A percentile compares a stretch with the other conserved stretches of the same genome.
Evolutionary conservation across 2,888 invertebrate species (phyloP).

Genomic region (Brassicogethes aeneus): DNA sequence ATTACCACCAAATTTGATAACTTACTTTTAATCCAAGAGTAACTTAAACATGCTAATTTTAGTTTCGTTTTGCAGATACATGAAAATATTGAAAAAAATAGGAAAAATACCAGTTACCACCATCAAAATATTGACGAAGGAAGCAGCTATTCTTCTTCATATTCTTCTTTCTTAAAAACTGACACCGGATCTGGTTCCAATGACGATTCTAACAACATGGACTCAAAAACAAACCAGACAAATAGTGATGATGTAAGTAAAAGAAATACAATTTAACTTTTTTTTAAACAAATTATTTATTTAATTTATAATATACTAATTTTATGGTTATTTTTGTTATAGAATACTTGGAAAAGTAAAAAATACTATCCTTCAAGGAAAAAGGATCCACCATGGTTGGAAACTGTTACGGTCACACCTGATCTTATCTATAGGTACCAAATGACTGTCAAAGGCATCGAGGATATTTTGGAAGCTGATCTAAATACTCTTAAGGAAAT

Average conservation of each 20-base stretch:
- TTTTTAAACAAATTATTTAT: too few relatives aligned
- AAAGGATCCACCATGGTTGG: slow-evolving; percentile 58
- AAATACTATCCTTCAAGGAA: slow-evolving; percentile 40
- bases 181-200: slow-evolving; percentile 45
- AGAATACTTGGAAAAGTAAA: slow-evolving; percentile 38
- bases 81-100: slow-evolving; percentile 1
- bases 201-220: slow-evolving; percentile 32
- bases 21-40: too few relatives aligned
- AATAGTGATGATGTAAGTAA: slow-evolving; percentile 29
- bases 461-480: slow-evolving; percentile 56
- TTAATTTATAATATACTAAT: slow-evolving; percentile 1
- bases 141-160: slow-evolving; percentile 61
- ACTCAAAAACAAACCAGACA: slow-evolving; percentile 24
- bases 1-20: too few relatives aligned
- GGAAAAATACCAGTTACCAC: background rate
- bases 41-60: too few relatives aligned
- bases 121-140: slow-evolving; percentile 45
- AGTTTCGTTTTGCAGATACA: background rate
- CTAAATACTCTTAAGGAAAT: slow-evolving; percentile 46
- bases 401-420: slow-evolving; percentile 54
- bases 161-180: slow-evolving; percentile 62
- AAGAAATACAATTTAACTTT: background rate
- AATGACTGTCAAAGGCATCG: slow-evolving; percentile 46
- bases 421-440: slow-evolving; percentile 65
- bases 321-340: slow-evolving; percentile 9